Base-by-base conservation (phyloP, 2,888 invertebrate genomes). In the Germaria angustata region DNA sequence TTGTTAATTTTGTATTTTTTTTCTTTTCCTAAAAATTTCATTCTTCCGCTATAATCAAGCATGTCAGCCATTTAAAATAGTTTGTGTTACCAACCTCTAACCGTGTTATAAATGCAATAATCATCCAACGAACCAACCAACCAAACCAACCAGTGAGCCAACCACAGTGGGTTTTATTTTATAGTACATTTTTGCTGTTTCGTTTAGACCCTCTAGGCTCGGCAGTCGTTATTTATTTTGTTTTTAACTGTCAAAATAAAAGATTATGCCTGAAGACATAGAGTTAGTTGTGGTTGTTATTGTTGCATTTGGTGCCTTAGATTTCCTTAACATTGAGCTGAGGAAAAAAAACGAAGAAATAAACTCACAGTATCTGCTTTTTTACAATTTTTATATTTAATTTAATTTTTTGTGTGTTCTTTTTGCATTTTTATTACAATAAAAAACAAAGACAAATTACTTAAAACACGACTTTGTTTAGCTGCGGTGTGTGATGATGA, bases 201-300 rank as follows among this genome's bases (percentile, higher is more conserved):
- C 57, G 41, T 63, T 53, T 9, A 69, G 77, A 81, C 84, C 84
- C 79, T 73, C 59, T 72, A 72, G 68, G 77, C 82, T 81, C 39
- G 49, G 65, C 68, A 84, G 76, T 80, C 71, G 83, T 82, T 81
- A 65, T 80, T 75, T 63, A 49, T 83, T 69, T 73, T 66, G 68
- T 75, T 82, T 78, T 79, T 75, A 73, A 72, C 84, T 84, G 84
- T 84, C 84, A 84, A 84, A 84, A 81, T 84, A 80, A 84, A 84
- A 84, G 84, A 84, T 84, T 84, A 84, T 55, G 80, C 76, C 75
- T 61, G 61, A 63, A 77, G 81, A 68, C 66, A 72, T 57, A 28
- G 66, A 79, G 49, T 76, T 66, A 55, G 28, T 28, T 28, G 28
- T 28, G 57, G 28, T 28, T 28, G 28, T 28, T 5, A 28, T 28